Conservation (phyloP, 2,797 vertebrate species). For the Staurois parvus region DNA sequence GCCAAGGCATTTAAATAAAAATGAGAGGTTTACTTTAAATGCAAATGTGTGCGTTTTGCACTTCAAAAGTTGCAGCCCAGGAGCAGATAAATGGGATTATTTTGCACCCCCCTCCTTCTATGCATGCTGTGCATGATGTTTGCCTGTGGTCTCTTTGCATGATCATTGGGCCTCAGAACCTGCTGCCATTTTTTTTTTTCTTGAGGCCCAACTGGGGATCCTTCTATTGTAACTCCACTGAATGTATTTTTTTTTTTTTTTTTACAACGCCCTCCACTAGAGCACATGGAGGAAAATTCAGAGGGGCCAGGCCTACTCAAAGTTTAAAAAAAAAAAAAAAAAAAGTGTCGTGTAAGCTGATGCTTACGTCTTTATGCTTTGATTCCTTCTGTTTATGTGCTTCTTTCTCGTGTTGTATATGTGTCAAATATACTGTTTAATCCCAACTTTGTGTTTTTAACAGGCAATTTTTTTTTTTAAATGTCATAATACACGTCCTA, state of each 20-base stretch:
- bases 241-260: background rate
- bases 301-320: background rate
- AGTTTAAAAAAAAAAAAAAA: background rate
- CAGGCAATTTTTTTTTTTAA: background rate
- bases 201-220: constrained; percentile 37
- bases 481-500: background rate
- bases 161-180: constrained; percentile 16
- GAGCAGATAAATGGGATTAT: constrained; percentile 29
- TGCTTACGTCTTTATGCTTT: background rate
- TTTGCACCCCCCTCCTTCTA: background rate
- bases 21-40: constrained; percentile 36
- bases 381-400: background rate
- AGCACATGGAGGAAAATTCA: background rate
- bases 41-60: constrained; percentile 42
- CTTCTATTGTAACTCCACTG: background rate
- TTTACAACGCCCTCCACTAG: background rate
- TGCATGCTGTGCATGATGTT: constrained; percentile 26
- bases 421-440: background rate
- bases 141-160: constrained; percentile 18
- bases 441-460: background rate
- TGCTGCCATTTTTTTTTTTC: constrained; percentile 40
- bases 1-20: constrained; percentile 26
- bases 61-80: constrained; percentile 37
- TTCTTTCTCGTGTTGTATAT: background rate
- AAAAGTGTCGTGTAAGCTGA: background rate